Evolutionary conservation across 2,888 invertebrate genomes (phyloP), one percentile per base, ranked within the genome.

Genomic region (Lycaena phlaeas): DNA sequence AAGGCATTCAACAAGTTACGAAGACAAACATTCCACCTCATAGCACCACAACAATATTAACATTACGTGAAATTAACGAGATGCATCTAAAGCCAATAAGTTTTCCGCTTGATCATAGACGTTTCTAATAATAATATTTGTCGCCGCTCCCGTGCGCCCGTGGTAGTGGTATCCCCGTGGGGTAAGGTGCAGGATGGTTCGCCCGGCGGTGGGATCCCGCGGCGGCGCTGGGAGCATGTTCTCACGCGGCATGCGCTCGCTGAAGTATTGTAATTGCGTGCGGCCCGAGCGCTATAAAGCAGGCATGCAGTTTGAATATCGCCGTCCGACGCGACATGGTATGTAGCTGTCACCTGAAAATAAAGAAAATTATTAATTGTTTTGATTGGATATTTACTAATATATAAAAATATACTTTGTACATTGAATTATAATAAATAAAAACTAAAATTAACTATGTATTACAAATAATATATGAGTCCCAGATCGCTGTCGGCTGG

Each of bases 211-310:
- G 27, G 17, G n/a, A n/a, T n/a, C n/a, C n/a, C n/a, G n/a, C n/a
- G 27, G 7, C 31, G 4, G 26, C 38, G 26, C 17, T 6, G 43
- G 40, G 56, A 54, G 57, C 52, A 53, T 52, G 49, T 59, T 64
- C 63, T 66, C 68, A 63, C 64, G 65, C 61, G 56, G 54, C 41
- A 36, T 27, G 44, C 34, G 38, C 31, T 36, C 41, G 43, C 46
- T 44, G 57, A 53, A 48, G 54, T 57, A 56, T 59, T 68, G 61
- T 68, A 69, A 69, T 67, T 66, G 66, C 62, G 59, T 56, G 59
- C 51, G 59, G 52, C 49, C 50, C 45, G 44, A 57, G 53, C 51
- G 52, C 56, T 57, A 64, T 65, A 66, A 66, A 68, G 54, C 59
- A 64, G 56, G 53, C 51, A 49, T 46, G 47, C 56, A 54, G 51